Percentiles rank a stretch among this genome's conserved stretches.
phyloP scores from a whole-genome alignment of 2,888 invertebrate species.

The Seira sanloemensis region DNA sequence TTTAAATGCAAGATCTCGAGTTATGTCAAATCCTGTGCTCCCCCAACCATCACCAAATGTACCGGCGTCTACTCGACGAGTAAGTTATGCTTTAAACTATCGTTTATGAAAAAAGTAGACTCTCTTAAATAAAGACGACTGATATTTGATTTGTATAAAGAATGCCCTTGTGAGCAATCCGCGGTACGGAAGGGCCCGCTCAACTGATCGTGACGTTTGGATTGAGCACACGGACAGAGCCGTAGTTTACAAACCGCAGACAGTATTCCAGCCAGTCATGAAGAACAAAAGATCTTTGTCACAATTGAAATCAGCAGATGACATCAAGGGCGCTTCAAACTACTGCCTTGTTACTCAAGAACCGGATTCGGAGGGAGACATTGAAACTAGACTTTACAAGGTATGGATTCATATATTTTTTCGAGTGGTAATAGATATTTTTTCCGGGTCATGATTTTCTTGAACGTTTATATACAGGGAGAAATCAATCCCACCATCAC shows the following conservation, averaged over 20 bases:
- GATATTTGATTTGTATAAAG: slow-evolving; percentile 77
- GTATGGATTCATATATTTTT: slow-evolving; percentile 75
- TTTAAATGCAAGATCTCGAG: slow-evolving; percentile 17
- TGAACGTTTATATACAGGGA: slow-evolving; percentile 80
- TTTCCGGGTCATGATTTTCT: not conserved
- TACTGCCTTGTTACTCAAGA: slow-evolving; percentile 96
- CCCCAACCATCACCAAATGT: slow-evolving; percentile 23
- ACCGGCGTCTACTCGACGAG: slow-evolving; percentile 32
- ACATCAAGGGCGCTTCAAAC: slow-evolving; percentile 81
- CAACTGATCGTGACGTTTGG: slow-evolving; percentile 87
- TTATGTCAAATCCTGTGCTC: slow-evolving; percentile 53
- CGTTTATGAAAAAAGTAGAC: too few relatives aligned
- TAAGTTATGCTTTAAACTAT: slow-evolving; percentile 22
- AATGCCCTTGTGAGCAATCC: slow-evolving; percentile 84
- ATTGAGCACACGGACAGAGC: slow-evolving; percentile 89
- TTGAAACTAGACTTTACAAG: slow-evolving; percentile 95
- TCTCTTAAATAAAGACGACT: too few relatives aligned
- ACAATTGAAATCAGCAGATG: slow-evolving; percentile 84
- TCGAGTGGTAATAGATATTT: not conserved
- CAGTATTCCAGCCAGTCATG: slow-evolving; percentile 91
- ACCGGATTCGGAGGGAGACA: slow-evolving; percentile 92
- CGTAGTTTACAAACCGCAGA: slow-evolving; percentile 83
- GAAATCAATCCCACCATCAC: slow-evolving; percentile 95
- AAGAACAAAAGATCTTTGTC: slow-evolving; percentile 87
- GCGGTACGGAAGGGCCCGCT: slow-evolving; percentile 87